A percentile compares a stretch with the other conserved stretches of the same genome.
phyloP scores from a whole-genome alignment of 2,113 vertebrate species.

The Polypterus senegalus region DNA sequence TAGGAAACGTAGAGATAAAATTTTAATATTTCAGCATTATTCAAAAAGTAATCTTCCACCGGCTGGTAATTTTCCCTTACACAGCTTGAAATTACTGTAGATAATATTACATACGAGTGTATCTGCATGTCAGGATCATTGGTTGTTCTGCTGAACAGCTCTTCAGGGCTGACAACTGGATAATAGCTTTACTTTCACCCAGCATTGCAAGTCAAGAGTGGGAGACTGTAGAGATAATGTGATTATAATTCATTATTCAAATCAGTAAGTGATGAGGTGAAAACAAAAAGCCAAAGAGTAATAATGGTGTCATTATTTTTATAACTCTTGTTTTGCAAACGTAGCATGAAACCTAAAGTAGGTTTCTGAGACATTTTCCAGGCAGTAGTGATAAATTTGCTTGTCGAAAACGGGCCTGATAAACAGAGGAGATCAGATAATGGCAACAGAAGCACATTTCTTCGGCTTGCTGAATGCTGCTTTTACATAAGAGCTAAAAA shows the following conservation, averaged over 20 bases:
- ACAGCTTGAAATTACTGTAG: constrained; percentile 44
- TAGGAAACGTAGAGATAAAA: neutral
- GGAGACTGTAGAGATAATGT: constrained; percentile 77
- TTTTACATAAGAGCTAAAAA: neutral
- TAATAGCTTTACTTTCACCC: constrained; percentile 88
- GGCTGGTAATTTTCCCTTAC: constrained; percentile 48
- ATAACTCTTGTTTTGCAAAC: constrained; percentile 75
- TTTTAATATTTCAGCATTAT: constrained; percentile 40
- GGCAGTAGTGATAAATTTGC: constrained; percentile 45
- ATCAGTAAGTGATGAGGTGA: constrained; percentile 74
- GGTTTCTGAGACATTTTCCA: constrained; percentile 49
- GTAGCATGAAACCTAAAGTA: constrained; percentile 67
- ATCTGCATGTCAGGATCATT: constrained; percentile 64
- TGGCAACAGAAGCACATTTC: neutral
- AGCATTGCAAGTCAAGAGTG: constrained; percentile 73
- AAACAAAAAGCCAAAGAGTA: constrained; percentile 64
- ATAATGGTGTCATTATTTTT: constrained; percentile 95
- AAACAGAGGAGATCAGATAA: neutral
- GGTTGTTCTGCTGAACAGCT: constrained; percentile 55
- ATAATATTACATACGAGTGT: constrained; percentile 48
- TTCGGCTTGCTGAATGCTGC: neutral
- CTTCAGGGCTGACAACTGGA: constrained; percentile 74
- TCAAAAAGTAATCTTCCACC: constrained; percentile 36
- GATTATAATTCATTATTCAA: constrained; percentile 97
- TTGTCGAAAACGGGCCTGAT: constrained; percentile 12